A percentile compares a stretch with the other conserved stretches of the same genome.
Evolutionary conservation across 2,888 invertebrate species (phyloP).

Genomic region (Drosophila borborema): DNA sequence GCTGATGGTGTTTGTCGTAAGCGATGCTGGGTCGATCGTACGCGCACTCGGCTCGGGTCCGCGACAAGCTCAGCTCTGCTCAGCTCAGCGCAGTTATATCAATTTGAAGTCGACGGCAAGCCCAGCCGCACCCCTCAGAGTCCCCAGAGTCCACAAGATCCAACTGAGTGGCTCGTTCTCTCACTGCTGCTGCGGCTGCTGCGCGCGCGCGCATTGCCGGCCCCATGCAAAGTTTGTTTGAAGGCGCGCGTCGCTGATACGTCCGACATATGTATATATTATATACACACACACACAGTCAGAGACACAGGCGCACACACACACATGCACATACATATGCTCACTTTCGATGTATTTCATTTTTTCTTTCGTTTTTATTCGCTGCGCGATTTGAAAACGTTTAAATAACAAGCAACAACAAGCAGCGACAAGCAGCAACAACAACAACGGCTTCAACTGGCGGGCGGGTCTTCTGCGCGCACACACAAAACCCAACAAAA

Average conservation of each 20-base stretch:
- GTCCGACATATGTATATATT: constrained; percentile 53
- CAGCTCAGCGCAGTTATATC: constrained; percentile 7
- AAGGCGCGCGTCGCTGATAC: constrained; percentile 71
- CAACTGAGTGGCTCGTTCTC: constrained; percentile 29
- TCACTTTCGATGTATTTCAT: constrained; percentile 80
- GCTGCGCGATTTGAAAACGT: constrained; percentile 80
- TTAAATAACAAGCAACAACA: constrained; percentile 71
- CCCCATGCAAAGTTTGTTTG: constrained; percentile 56
- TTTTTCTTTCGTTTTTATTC: constrained; percentile 81
- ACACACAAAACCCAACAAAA: constrained; percentile 61
- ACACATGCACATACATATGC: constrained; percentile 55
- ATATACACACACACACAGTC: not conserved
- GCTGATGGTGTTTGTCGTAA: constrained; percentile 23
- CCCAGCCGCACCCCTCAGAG: not conserved
- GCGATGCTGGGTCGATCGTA: constrained; percentile 41
- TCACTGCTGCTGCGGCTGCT: not conserved
- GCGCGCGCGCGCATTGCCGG: constrained; percentile 16
- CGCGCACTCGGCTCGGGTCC: constrained; percentile 28
- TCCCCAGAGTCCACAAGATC: not conserved
- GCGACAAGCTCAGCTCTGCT: constrained; percentile 16
- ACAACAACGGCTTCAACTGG: constrained; percentile 43
- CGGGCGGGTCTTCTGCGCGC: constrained; percentile 76
- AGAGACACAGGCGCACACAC: not conserved
- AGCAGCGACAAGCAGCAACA: constrained; percentile 43
- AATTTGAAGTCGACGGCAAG: constrained; percentile 10